Evolutionary conservation across 1,140 invertebrate species (phyloP).

Genomic region (Platorchestia sp.): DNA sequence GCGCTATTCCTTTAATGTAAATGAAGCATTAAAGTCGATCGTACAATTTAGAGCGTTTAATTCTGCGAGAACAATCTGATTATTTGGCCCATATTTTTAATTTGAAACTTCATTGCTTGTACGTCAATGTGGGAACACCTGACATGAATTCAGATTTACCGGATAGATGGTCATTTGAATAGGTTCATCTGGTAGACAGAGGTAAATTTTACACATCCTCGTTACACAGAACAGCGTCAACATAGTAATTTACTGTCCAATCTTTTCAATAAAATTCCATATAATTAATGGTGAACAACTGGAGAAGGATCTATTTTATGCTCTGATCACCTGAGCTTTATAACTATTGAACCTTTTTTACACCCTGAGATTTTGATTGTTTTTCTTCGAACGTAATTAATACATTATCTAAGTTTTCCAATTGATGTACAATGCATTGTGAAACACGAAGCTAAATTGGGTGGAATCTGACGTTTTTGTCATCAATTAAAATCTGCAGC

Average conservation of each 20-base stretch:
- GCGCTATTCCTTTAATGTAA: neutral
- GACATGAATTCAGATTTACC: neutral
- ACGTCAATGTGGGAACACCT: neutral
- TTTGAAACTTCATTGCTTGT: neutral
- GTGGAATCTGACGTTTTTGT: neutral
- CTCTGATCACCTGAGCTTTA: neutral
- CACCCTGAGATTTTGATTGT: neutral
- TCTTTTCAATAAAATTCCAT: too few species aligned
- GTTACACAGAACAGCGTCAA: too few species aligned
- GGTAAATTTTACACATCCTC: too few species aligned
- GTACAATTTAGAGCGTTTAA: neutral
- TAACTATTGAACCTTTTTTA: neutral
- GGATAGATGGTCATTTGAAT: too few species aligned
- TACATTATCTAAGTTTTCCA: neutral
- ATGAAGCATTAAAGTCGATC: neutral
- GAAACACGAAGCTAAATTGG: neutral
- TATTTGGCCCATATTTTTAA: neutral
- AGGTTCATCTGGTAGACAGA: too few species aligned
- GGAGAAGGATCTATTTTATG: neutral
- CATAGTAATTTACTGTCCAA: too few species aligned
- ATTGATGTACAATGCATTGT: neutral
- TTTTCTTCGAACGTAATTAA: neutral
- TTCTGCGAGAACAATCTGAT: neutral
- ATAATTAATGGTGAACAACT: too few species aligned
- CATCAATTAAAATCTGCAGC: neutral